phyloP scores from a whole-genome alignment of 1,140 invertebrate species.

The Papilio xuthus region DNA sequence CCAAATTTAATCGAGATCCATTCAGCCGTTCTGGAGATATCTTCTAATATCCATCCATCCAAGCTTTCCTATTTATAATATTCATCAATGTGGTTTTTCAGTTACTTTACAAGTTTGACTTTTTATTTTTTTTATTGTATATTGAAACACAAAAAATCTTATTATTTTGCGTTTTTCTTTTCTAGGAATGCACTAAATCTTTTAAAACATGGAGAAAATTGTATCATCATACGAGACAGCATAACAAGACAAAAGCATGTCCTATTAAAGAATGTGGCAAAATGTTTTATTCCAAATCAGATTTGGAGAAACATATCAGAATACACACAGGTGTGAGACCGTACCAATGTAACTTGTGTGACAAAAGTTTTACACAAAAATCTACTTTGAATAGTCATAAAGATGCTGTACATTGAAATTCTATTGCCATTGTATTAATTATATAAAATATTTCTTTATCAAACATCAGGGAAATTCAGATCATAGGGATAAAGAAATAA shows the following conservation, averaged over 20 bases:
- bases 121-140: constrained; percentile 31
- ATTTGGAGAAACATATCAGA: constrained; percentile 68
- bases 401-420: constrained; percentile 47
- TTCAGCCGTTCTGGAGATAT: too few species aligned
- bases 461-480: too few species aligned
- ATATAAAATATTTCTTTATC: too few species aligned
- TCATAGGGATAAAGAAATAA: too few species aligned
- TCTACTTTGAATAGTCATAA: constrained; percentile 71
- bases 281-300: constrained; percentile 81
- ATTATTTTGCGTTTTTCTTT: constrained; percentile 41
- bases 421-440: too few species aligned
- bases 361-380: constrained; percentile 76
- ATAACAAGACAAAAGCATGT: constrained; percentile 68
- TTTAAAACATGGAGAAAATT: constrained; percentile 63
- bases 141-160: too few species aligned
- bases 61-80: too few species aligned
- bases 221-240: constrained; percentile 75
- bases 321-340: constrained; percentile 76
- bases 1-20: too few species aligned
- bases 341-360: constrained; percentile 62
- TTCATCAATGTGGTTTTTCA: too few species aligned
- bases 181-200: constrained; percentile 65
- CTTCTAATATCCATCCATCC: too few species aligned
- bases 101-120: constrained; percentile 37
- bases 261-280: constrained; percentile 81